Conservation (phyloP, 2,888 invertebrate species). For the Harpalus rubripes region DNA sequence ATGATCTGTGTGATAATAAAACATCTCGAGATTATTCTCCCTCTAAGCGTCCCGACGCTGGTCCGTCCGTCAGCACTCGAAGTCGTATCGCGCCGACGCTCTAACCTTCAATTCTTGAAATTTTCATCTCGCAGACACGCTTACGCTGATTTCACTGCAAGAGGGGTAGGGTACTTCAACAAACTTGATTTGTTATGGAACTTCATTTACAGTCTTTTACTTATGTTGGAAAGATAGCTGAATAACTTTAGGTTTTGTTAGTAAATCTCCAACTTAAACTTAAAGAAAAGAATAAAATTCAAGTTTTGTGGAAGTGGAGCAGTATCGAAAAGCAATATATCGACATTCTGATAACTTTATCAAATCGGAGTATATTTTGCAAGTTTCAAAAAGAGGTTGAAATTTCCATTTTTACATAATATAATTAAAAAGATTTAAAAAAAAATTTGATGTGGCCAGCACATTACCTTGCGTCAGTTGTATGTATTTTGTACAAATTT, state of each 20-base stretch:
- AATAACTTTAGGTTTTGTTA: not conserved
- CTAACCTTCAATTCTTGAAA: slow-evolving; percentile 56
- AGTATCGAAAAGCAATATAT: too few relatives aligned
- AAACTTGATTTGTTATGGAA: slow-evolving; percentile 17
- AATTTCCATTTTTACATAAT: too few relatives aligned
- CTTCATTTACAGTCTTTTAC: not conserved
- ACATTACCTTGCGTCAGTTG: too few relatives aligned
- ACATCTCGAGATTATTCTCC: not conserved
- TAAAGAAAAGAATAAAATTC: not conserved
- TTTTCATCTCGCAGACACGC: slow-evolving; percentile 22
- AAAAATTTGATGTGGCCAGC: too few relatives aligned
- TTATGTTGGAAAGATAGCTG: not conserved
- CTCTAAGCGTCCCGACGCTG: slow-evolving; percentile 7
- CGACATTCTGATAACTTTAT: too few relatives aligned
- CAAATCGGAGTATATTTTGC: too few relatives aligned
- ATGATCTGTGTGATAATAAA: not conserved
- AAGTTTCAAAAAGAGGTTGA: too few relatives aligned
- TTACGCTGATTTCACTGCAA: not conserved
- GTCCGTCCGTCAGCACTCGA: slow-evolving; percentile 35
- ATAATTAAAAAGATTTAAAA: too few relatives aligned
- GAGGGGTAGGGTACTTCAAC: not conserved
- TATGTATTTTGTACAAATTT: too few relatives aligned
- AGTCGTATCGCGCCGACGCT: slow-evolving; percentile 22
- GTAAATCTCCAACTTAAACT: not conserved
- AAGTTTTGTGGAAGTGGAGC: too few relatives aligned